Base-by-base conservation (phyloP, 2,113 vertebrate genomes). In the Ursus arctos region DNA sequence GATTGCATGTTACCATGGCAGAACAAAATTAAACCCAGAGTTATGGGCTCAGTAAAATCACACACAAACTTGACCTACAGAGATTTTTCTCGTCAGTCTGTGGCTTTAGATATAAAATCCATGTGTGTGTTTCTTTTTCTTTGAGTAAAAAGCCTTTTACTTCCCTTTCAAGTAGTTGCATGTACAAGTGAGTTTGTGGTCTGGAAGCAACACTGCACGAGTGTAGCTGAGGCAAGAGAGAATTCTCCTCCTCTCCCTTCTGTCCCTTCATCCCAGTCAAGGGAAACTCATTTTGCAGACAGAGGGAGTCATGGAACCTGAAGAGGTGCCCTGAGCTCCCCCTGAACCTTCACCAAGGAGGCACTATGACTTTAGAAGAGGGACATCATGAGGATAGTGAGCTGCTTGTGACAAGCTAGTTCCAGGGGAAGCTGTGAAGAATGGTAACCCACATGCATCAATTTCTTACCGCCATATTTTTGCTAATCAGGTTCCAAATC, bases 381-480 rank as follows among this genome's bases (percentile, higher is more conserved):
- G 9, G 67, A 90, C 65, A 59, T 13, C 22, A 79, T 18, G 57
- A 21, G 85, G 31, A 51, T 9, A 82, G 59, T 36, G 51, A 24
- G 43, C 13, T 0, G 0, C 71, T 53, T 59, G 9, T 6, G 3
- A 83, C 40, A 13, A 40, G 61, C 63, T n/a, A 21, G 19, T 87
- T 85, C n/a, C 57, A 14, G 49, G 28, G 26, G 55, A 88, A 53
- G 87, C 96, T 91, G 80, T 40, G 10, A 86, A 43, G 94, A 92
- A 55, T 49, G 51, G 33, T 36, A 49, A 67, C 36, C 47, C n/a
- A 4, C 71, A 59, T 28, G 72, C 24, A 74, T 47, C 72, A 21
- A 2, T 79, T 76, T 90, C 76, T 85, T 74, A 80, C 8, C 55
- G n/a, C 80, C 71, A 88, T 51, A 43, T 55, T 93, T 86, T 57